These are phyloP conservation scores for Caenorhabditis imperialis DNA, from an alignment of 2,888 invertebrate species.

Conservation along the genomic window DNA sequence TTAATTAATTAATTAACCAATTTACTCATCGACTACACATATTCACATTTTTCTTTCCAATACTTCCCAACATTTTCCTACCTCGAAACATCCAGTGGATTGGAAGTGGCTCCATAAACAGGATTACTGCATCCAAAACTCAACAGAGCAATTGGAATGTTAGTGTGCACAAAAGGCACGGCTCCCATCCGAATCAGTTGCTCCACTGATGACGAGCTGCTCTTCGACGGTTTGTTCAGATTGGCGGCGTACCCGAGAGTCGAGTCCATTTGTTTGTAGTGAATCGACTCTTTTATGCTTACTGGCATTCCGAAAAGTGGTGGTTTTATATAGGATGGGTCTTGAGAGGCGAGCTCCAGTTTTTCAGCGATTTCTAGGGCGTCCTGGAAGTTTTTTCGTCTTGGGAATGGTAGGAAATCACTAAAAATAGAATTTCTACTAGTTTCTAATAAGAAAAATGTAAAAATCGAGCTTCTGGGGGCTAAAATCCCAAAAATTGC, in stretches of 20 bases:
- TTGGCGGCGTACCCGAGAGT: conserved; percentile 75
- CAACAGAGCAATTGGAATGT: conserved; percentile 78
- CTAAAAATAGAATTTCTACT: too few species aligned
- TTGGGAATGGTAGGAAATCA: too few species aligned
- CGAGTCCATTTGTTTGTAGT: conserved; percentile 71
- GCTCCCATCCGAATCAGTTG: conserved; percentile 78
- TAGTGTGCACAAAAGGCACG: conserved; percentile 80
- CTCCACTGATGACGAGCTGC: conserved; percentile 57
- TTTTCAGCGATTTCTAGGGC: conserved; percentile 27
- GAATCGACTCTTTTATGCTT: conserved; percentile 70
- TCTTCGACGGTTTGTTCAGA: conserved; percentile 68
- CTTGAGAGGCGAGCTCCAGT: conserved; percentile 3
- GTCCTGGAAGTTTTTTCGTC: conserved; percentile 14
- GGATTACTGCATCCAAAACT: conserved; percentile 78
- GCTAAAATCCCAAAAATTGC: too few species aligned
- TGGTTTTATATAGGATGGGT: conserved; percentile 20
- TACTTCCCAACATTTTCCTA: conserved; percentile 1
- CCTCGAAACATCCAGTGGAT: conserved; percentile 70
- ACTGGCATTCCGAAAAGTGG: conserved; percentile 74
- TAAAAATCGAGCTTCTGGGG: too few species aligned
- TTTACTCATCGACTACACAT: too few species aligned
- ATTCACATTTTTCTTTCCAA: neutral
- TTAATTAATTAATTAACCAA: too few species aligned
- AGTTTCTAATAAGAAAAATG: too few species aligned
- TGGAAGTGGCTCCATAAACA: conserved; percentile 76